Evolutionary conservation across 1,140 invertebrate species (phyloP).

Genomic region (Zaprionus ornatus): DNA sequence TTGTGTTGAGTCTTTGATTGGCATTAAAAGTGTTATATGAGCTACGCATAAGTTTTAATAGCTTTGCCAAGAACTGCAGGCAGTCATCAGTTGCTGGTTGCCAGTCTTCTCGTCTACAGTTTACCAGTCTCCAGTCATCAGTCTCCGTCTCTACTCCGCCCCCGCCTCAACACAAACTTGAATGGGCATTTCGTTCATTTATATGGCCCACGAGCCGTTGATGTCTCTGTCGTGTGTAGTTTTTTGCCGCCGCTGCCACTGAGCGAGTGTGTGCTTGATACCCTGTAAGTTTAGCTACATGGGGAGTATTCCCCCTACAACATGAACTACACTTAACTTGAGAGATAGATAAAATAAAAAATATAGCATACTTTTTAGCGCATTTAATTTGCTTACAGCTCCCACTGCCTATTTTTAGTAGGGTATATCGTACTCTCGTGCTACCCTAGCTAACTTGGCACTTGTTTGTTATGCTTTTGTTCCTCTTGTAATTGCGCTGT

Average conservation of each 20-base stretch:
- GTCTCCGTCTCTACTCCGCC: neutral
- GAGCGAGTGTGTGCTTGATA: conserved; percentile 13
- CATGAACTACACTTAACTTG: accelerated
- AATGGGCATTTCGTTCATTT: conserved; percentile 53
- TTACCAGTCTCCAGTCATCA: conserved; percentile 6
- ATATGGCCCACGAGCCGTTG: conserved; percentile 45
- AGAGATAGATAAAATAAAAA: neutral
- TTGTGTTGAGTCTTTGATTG: conserved; percentile 68
- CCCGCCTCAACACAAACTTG: conserved; percentile 10
- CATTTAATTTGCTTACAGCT: neutral
- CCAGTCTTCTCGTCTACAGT: neutral
- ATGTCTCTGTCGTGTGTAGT: conserved; percentile 37
- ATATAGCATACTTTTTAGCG: neutral
- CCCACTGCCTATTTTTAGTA: neutral
- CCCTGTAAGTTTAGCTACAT: neutral
- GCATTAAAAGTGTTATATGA: conserved; percentile 75
- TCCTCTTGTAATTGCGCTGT: conserved; percentile 63
- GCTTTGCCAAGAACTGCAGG: conserved; percentile 46
- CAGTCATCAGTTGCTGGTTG: conserved; percentile 26
- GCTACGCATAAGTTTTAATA: conserved; percentile 74
- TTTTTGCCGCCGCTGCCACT: conserved; percentile 11
- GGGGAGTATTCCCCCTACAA: neutral
- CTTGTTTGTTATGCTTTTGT: conserved; percentile 16
- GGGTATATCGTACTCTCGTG: neutral
- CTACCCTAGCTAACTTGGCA: neutral